phyloP scores from a whole-genome alignment of 2,797 vertebrate genomes.

The Hybognathus amarus region DNA sequence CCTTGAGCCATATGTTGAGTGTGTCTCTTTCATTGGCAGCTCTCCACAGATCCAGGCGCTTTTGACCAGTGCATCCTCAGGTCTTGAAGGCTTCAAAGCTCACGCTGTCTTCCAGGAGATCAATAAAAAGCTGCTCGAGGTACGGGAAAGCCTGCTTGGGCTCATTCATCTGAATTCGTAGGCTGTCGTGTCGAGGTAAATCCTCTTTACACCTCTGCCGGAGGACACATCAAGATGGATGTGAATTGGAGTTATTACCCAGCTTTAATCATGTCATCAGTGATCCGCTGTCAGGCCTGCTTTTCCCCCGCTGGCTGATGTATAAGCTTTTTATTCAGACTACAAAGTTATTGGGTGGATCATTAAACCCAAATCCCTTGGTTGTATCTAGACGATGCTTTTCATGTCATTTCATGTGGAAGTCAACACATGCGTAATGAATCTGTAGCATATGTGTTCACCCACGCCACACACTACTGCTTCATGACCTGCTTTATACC shows the following conservation, averaged over 20 bases:
- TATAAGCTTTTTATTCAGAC: background rate
- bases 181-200: background rate
- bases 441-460: background rate
- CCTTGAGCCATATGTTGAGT: background rate
- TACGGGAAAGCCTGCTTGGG: slow-evolving; percentile 57
- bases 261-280: background rate
- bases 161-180: background rate
- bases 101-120: slow-evolving; percentile 92
- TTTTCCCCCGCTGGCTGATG: background rate
- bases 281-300: slow-evolving; percentile 13
- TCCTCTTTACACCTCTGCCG: background rate
- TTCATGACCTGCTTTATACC: background rate
- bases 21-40: slow-evolving; percentile 54
- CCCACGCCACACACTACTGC: background rate
- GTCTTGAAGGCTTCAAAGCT: slow-evolving; percentile 88
- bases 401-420: background rate
- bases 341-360: background rate
- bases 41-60: slow-evolving; percentile 70
- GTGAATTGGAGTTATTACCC: background rate
- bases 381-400: background rate
- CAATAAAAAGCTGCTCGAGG: slow-evolving; percentile 90
- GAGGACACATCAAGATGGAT: background rate
- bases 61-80: slow-evolving; percentile 73
- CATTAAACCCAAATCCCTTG: background rate
- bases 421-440: background rate